Conservation (phyloP, 2,888 invertebrate genomes). For the Leucania comma region DNA sequence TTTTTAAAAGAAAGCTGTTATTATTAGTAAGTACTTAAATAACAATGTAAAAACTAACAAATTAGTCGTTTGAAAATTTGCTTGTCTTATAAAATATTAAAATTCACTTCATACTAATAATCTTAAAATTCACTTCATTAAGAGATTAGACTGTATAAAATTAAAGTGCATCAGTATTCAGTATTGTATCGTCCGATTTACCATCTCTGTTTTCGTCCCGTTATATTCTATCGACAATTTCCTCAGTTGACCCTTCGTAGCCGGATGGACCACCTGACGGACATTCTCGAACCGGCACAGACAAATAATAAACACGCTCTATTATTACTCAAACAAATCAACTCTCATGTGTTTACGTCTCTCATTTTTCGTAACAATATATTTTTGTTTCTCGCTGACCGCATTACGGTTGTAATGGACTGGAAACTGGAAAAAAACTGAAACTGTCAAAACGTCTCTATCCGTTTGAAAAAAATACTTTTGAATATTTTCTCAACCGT, state of each 20-base stretch:
- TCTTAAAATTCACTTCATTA: conserved; percentile 1
- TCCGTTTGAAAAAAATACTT: conserved; percentile 62
- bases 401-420: conserved; percentile 72
- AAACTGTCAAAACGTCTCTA: conserved; percentile 58
- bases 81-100: background rate
- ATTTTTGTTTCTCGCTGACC: conserved; percentile 74
- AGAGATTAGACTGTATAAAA: conserved; percentile 3
- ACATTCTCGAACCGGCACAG: conserved; percentile 27
- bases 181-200: conserved; percentile 1
- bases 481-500: conserved; percentile 60
- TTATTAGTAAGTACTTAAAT: background rate
- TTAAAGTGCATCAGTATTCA: conserved; percentile 16
- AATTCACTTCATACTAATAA: too few species aligned
- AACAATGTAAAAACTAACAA: conserved; percentile 12
- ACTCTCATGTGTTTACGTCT: conserved; percentile 70
- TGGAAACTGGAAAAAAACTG: conserved; percentile 64
- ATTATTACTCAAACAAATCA: conserved; percentile 61
- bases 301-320: conserved; percentile 43
- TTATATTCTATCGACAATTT: conserved; percentile 19
- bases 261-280: conserved; percentile 33
- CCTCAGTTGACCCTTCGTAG: conserved; percentile 23
- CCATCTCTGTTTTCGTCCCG: background rate
- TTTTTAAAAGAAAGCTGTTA: background rate
- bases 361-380: conserved; percentile 71
- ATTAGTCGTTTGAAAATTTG: background rate